Evolutionary conservation across 2,888 invertebrate species (phyloP).

Genomic region (Desoria tigrina): DNA sequence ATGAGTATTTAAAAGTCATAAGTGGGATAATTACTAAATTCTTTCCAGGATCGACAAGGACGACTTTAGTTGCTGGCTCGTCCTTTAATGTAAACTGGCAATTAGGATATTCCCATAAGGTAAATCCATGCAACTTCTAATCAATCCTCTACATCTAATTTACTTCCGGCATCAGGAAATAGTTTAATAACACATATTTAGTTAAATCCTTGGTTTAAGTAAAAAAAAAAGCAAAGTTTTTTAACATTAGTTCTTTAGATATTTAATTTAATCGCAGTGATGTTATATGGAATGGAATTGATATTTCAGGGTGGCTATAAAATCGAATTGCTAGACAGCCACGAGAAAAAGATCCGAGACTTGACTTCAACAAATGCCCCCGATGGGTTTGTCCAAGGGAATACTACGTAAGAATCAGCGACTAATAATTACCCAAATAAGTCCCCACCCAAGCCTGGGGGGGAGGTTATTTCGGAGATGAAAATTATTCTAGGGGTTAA

Average conservation of each 20-base stretch:
- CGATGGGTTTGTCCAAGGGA: slow-evolving; percentile 76
- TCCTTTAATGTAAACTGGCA: slow-evolving; percentile 48
- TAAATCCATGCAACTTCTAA: too few relatives aligned
- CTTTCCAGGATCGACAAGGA: slow-evolving; percentile 40
- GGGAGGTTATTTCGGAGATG: slow-evolving; percentile 1
- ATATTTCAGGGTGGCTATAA: slow-evolving; percentile 75
- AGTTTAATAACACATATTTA: too few relatives aligned
- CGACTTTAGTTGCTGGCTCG: slow-evolving; percentile 39
- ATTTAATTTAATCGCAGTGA: background rate
- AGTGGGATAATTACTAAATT: background rate
- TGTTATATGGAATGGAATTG: background rate
- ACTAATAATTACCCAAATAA: background rate
- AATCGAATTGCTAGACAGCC: slow-evolving; percentile 78
- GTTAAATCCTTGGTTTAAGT: too few relatives aligned
- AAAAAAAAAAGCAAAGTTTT: too few relatives aligned
- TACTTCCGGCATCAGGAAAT: too few relatives aligned
- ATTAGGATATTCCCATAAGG: slow-evolving; percentile 43
- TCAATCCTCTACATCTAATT: too few relatives aligned
- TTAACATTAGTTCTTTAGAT: too few relatives aligned
- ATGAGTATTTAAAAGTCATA: background rate
- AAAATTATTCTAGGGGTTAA: too few relatives aligned
- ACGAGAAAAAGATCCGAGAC: slow-evolving; percentile 80
- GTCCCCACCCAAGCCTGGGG: too few relatives aligned
- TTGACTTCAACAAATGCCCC: slow-evolving; percentile 77
- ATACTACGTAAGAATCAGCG: slow-evolving; percentile 75